Base-by-base conservation (phyloP, 2,797 vertebrate genomes). In the Chanos chanos region DNA sequence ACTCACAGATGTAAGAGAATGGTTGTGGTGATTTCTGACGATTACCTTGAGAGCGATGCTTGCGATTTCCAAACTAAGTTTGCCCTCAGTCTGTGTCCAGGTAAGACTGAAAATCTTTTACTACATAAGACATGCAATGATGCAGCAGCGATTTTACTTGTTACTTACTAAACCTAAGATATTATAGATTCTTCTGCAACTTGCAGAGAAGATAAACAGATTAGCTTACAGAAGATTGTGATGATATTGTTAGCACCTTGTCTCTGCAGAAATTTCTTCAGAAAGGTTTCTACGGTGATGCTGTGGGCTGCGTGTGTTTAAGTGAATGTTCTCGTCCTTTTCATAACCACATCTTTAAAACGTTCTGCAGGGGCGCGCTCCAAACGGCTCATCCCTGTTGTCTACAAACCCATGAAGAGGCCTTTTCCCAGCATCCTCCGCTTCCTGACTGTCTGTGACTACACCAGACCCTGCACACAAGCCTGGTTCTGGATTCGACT, bases 41-140 rank as follows among this genome's bases (percentile, higher is more conserved):
- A 99, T 53, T 99, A 98, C 76, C 81, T 99, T 30, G 81, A 95
- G 49, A 99, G 97, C 0, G 87, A 93, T 0, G 95, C 91, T 24
- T 99, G 97, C 75, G 96, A 96, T 77, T 99, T 99, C 84, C 97
- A 99, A 89, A 99, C 96, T 56, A 99, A 98, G 84, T 99, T 99
- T 80, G 94, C 96, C 1, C 95, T 99, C 73, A 98, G 96, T 69
- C 93, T 99, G 59, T 91, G 88, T 65, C 97, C 97, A 61, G 95
- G 97, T 98, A 84, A 87, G 74, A 21, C 4, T 4, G n/a, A n/a
- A n/a, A n/a, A n/a, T n/a, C n/a, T n/a, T n/a, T n/a, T n/a, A n/a
- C n/a, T n/a, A n/a, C n/a, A n/a, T n/a, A n/a, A n/a, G n/a, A n/a
- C n/a, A n/a, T n/a, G n/a, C n/a, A n/a, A n/a, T n/a, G n/a, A n/a